Conservation (phyloP, 2,113 vertebrate species). For the Cisticola juncidis region DNA sequence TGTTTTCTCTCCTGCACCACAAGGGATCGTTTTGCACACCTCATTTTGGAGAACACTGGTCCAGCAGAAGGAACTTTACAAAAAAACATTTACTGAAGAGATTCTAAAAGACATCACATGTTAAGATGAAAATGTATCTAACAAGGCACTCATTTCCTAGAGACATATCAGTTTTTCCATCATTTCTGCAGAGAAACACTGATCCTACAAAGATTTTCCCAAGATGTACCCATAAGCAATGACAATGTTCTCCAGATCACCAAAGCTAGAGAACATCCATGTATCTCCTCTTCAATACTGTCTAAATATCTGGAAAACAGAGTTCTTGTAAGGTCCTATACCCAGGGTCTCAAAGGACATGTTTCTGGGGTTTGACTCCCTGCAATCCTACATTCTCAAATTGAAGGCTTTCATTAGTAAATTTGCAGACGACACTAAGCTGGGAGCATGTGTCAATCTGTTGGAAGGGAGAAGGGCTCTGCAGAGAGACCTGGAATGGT, state of each 20-base stretch:
- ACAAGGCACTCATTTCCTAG: not conserved
- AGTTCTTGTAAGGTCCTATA: not conserved
- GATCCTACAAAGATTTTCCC: not conserved
- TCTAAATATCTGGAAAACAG: not conserved
- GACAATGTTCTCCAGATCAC: not conserved
- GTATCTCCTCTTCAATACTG: not conserved
- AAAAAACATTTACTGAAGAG: not conserved
- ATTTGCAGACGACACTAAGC: too few relatives aligned
- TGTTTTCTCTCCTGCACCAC: not conserved
- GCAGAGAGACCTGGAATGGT: too few relatives aligned
- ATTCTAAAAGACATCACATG: not conserved
- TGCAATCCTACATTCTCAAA: not conserved
- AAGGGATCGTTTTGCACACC: not conserved
- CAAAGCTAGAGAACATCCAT: not conserved
- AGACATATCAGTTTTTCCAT: not conserved
- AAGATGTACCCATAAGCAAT: not conserved
- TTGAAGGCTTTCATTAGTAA: not conserved
- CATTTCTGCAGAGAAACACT: not conserved
- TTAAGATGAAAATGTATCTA: not conserved
- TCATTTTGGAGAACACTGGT: not conserved
- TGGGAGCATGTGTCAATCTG: too few relatives aligned
- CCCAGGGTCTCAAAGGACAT: not conserved
- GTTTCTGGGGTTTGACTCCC: not conserved
- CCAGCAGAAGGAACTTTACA: not conserved
- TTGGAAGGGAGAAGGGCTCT: too few relatives aligned